These are phyloP conservation scores for Pitta sordida DNA, from an alignment of 2,113 vertebrate genomes.

Conservation along the genomic window DNA sequence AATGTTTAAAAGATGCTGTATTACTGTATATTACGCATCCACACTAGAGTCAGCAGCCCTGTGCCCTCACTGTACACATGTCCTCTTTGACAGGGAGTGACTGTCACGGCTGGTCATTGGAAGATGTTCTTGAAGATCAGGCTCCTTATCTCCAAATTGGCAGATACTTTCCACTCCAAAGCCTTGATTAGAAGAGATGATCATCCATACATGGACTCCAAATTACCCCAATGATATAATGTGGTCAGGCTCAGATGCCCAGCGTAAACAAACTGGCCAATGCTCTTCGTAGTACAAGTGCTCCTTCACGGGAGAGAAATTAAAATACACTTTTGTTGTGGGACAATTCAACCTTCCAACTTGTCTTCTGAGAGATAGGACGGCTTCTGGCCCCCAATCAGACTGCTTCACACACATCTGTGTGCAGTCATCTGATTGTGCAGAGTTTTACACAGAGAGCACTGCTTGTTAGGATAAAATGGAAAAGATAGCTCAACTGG, in stretches of 20 bases:
- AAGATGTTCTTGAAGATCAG: not conserved
- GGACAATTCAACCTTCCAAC: not conserved
- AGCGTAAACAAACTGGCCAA: not conserved
- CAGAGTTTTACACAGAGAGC: not conserved
- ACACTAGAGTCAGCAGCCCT: not conserved
- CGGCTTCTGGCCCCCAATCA: not conserved
- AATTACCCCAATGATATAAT: too few relatives aligned
- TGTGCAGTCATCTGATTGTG: not conserved
- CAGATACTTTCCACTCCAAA: not conserved
- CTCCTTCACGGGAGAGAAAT: not conserved
- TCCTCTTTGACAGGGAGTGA: not conserved
- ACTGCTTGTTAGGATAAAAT: not conserved
- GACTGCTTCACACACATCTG: not conserved
- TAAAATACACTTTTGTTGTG: not conserved
- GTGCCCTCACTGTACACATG: not conserved
- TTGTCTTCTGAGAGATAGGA: not conserved
- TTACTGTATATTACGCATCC: fast-evolving
- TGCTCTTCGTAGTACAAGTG: not conserved
- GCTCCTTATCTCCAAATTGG: not conserved
- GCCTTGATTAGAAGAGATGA: not conserved
- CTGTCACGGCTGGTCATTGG: not conserved
- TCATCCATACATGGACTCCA: not conserved
- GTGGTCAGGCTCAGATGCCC: not conserved
- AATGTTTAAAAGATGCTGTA: not conserved
- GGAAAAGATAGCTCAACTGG: not conserved